phyloP scores from a whole-genome alignment of 2,113 vertebrate genomes.

The Redunca redunca region DNA sequence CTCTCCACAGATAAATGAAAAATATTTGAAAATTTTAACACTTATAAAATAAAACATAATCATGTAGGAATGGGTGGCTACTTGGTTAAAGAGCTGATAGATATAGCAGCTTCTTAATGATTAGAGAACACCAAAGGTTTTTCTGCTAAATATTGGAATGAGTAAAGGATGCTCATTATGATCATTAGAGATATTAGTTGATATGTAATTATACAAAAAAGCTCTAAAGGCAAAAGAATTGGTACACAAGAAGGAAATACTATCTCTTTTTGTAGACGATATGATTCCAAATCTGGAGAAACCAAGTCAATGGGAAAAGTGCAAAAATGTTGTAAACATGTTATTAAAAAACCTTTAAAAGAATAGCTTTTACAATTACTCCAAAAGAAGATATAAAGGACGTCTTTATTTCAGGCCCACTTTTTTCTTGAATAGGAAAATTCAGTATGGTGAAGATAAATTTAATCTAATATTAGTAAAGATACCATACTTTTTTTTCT shows the following conservation, averaged over 20 bases:
- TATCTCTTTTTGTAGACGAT: background rate
- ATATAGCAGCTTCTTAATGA: background rate
- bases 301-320: background rate
- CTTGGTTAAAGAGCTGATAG: background rate
- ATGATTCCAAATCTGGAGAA: background rate
- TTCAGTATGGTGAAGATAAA: background rate
- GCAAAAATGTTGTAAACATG: background rate
- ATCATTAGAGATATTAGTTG: background rate
- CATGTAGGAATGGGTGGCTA: background rate
- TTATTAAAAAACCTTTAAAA: background rate
- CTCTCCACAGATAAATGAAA: background rate
- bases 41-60: background rate
- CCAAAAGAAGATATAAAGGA: background rate
- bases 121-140: background rate
- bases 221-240: background rate
- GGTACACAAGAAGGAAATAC: background rate
- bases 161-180: background rate
- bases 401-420: background rate
- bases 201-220: background rate
- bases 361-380: background rate
- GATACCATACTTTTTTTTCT: background rate
- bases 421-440: background rate
- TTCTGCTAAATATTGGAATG: background rate
- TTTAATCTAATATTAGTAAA: background rate
- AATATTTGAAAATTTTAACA: background rate